Base-by-base conservation (phyloP, 2,888 invertebrate species). In the Pollenia amentaria region DNA sequence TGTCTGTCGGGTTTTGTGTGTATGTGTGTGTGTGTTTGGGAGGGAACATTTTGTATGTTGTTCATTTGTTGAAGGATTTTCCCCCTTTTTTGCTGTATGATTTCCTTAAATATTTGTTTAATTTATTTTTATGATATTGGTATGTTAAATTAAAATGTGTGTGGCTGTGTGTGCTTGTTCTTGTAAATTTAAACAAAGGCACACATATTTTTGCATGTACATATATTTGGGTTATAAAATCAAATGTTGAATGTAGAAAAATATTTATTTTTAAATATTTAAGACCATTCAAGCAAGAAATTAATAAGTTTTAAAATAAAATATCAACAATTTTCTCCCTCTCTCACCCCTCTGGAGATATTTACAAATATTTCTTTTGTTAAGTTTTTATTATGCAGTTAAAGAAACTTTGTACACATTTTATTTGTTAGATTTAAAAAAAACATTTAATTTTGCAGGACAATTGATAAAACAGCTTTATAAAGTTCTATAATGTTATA, bases 71-170 rank as follows among this genome's bases (percentile, higher is more conserved):
- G 29, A 46, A 18, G 51, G 18, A 7, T n/a, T 60, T 70, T 62
- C 40, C 62, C 62, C 10, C 64, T 53, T 57, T 60, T 48, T 65
- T 48, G 14, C 14, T 46, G 2, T 18, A 72, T 46, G 16, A 48
- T 55, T 73, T 72, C 29, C 18, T 73, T 46, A 73, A 57, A 73
- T 73, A 65, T 57, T 48, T 73, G 14, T 55, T 65, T 73, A 65
- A 42, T 21, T 53, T 51, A n/a, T 69, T 75, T 48, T 65, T 44
- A 70, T 75, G 29, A 14, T 46, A 18, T 42, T 46, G 18, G 46
- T 7, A 55, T 83, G 51, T 70, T 46, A 14, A 57, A 65, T 38
- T n/a, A 42, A 18, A 55, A 14, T 62, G 69, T n/a, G 46, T 44
- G 11, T 38, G n/a, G 1, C n/a, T 38, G 29, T 29, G 14, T 16